Base-by-base conservation (phyloP, 2,797 vertebrate genomes). In the Atherinosoma microstoma region DNA sequence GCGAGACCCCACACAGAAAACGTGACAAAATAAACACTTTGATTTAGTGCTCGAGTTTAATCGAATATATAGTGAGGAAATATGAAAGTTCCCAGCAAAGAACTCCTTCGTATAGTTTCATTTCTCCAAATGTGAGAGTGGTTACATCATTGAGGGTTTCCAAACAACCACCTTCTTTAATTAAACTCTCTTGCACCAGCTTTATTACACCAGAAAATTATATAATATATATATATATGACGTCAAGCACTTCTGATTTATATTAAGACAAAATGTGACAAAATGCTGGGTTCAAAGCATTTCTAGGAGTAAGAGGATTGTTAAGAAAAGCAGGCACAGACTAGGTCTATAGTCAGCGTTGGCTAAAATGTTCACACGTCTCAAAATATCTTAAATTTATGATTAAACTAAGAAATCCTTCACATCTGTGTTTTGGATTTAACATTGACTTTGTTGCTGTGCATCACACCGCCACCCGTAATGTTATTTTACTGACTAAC, bases 111-210 rank as follows among this genome's bases (percentile, higher is more conserved):
- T 68, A 53, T n/a, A 54, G 27, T 70, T 76, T 69, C 16, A 47
- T 9, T 67, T 74, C 65, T 73, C 45, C 34, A 58, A 74, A 66
- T 72, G 70, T 72, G 67, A 76, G 35, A 61, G 73, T 11, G 47
- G 64, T 85, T 65, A 85, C 77, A 64, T 86, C 79, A 88, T 36
- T 30, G 75, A 36, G n/a, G 34, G 57, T 30, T 32, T 79, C 78
- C 77, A 64, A 80, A 86, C 58, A 79, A 42, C 76, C 71, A 73
- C 74, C 76, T 73, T 59, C 71, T 83, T 69, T 63, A 73, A 79
- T 78, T 78, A 64, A 75, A 80, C 7, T 57, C 69, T 47, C 65
- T 69, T 67, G 34, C 66, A 75, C 10, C 64, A 60, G 56, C 54
- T 56, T 61, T 64, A 49, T 58, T 67, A 72, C 30, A 35, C 42